These are phyloP conservation scores for Esox masquinongy DNA, from an alignment of 2,797 vertebrate species.

Conservation along the genomic window DNA sequence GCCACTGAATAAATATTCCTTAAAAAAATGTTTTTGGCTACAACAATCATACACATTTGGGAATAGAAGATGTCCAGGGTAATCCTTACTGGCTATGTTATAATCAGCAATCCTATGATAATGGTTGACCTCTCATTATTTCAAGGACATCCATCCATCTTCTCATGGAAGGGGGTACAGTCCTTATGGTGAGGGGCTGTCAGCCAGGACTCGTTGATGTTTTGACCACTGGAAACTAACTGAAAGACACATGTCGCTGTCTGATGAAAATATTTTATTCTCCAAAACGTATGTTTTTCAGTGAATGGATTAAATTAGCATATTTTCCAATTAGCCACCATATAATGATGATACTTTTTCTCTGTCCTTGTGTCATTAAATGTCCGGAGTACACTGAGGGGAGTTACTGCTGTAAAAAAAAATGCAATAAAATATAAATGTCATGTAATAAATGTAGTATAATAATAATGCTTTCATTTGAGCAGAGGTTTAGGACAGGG, in stretches of 20 bases:
- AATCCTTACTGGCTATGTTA: not conserved
- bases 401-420: too few relatives aligned
- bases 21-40: not conserved
- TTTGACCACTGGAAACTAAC: too few relatives aligned
- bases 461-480: slow-evolving; percentile 4
- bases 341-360: too few relatives aligned
- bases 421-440: too few relatives aligned
- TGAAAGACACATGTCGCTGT: not conserved
- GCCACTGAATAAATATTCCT: not conserved
- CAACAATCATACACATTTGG: not conserved
- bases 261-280: too few relatives aligned
- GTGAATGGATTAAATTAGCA: too few relatives aligned
- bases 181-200: not conserved
- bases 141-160: not conserved
- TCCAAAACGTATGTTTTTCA: too few relatives aligned
- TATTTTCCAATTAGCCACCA: too few relatives aligned
- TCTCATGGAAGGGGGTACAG: not conserved
- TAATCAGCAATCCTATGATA: not conserved
- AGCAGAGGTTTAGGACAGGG: not conserved
- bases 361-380: too few relatives aligned
- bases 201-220: not conserved
- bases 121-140: not conserved
- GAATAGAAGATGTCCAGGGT: not conserved
- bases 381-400: too few relatives aligned
- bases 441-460: too few relatives aligned